A percentile compares a stretch with the other conserved stretches of the same genome.
Evolutionary conservation across 2,797 vertebrate genomes (phyloP).

Genomic region (Avahi laniger): DNA sequence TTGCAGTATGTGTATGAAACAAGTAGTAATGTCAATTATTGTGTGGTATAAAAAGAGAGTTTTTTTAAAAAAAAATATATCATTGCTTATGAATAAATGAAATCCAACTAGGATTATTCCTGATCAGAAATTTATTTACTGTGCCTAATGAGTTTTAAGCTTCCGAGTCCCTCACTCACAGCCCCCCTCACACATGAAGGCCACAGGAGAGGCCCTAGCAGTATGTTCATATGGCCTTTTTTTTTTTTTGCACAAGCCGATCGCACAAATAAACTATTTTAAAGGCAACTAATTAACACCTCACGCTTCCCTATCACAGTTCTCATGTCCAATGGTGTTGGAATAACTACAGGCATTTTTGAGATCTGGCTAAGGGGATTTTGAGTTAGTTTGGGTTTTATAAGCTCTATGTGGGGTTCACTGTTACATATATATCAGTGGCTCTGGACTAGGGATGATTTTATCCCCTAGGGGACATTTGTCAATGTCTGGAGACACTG

Average conservation of each 20-base stretch:
- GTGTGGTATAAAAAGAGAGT: neutral
- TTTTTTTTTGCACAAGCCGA: neutral
- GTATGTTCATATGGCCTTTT: neutral
- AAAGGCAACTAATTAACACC: neutral
- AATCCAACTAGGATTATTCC: neutral
- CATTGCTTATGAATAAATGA: neutral
- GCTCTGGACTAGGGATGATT: neutral
- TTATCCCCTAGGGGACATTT: neutral
- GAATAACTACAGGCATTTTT: neutral
- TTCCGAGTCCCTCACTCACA: neutral
- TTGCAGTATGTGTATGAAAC: neutral
- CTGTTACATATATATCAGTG: neutral
- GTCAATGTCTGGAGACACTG: neutral
- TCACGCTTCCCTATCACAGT: neutral
- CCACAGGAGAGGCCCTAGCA: neutral
- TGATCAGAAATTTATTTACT: neutral
- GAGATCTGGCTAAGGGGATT: neutral
- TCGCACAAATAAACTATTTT: neutral
- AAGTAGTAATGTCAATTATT: neutral
- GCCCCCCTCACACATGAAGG: neutral
- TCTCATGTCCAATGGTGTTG: neutral
- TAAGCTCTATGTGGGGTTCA: neutral
- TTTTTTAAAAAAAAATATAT: neutral
- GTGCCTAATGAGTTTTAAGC: neutral
- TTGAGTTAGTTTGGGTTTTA: neutral